Percentiles rank a stretch among this genome's conserved stretches.
Conservation (phyloP, 2,888 invertebrate genomes). For the Pasiphila rectangulata region DNA sequence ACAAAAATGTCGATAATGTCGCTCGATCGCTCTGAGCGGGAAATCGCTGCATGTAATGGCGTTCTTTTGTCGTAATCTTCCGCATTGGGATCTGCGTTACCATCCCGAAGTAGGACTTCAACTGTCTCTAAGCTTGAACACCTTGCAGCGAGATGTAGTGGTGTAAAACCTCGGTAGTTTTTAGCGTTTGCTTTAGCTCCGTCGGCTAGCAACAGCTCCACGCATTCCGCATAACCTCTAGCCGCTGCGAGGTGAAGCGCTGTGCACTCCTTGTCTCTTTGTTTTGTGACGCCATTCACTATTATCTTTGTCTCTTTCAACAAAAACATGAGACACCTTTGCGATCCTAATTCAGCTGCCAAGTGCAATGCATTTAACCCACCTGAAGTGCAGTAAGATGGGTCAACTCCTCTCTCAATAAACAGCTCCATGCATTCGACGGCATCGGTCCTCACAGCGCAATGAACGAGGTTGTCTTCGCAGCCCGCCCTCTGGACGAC, state of each 20-base stretch:
- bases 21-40: constrained; percentile 87
- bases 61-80: constrained; percentile 90
- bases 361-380: constrained; percentile 90
- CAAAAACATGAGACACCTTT: constrained; percentile 86
- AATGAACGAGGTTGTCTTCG: constrained; percentile 90
- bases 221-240: constrained; percentile 90
- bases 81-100: constrained; percentile 88
- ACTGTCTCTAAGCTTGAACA: constrained; percentile 91
- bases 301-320: constrained; percentile 87
- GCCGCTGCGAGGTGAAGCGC: constrained; percentile 93
- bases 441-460: constrained; percentile 90
- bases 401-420: constrained; percentile 86
- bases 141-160: constrained; percentile 92
- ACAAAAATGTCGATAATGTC: constrained; percentile 89
- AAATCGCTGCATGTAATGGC: constrained; percentile 89
- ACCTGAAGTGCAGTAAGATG: constrained; percentile 86
- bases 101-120: constrained; percentile 86
- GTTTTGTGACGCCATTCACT: constrained; percentile 85
- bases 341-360: constrained; percentile 88
- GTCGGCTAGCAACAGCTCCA: constrained; percentile 87
- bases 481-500: constrained; percentile 84
- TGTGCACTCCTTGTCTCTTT: constrained; percentile 87
- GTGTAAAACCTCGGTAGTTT: constrained; percentile 90
- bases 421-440: constrained; percentile 89
- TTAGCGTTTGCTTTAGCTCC: constrained; percentile 88